Evolutionary conservation across 1,140 invertebrate species (phyloP).

Genomic region (Phortica variegata): DNA sequence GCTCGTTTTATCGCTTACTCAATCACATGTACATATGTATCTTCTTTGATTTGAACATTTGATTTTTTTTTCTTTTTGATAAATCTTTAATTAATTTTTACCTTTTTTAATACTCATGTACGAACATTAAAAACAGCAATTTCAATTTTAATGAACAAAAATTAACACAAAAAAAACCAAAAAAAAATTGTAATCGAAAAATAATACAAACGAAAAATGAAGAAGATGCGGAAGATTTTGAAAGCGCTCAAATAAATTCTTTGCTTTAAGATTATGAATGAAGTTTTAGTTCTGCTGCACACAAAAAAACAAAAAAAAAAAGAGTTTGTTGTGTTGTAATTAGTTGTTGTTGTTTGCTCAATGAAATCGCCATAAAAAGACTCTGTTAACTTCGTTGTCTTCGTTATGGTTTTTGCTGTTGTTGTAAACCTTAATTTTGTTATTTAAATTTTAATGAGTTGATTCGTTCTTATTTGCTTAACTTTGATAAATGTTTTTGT

Average conservation of each 20-base stretch:
- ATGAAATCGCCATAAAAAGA: too few relatives aligned
- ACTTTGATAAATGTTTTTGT: too few relatives aligned
- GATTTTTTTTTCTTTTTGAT: slow-evolving; percentile 29
- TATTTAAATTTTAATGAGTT: too few relatives aligned
- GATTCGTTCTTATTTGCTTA: too few relatives aligned
- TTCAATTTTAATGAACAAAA: slow-evolving; percentile 53
- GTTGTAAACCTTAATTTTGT: too few relatives aligned
- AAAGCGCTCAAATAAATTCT: slow-evolving; percentile 27
- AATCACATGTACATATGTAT: too few relatives aligned
- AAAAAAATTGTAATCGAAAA: slow-evolving; percentile 23
- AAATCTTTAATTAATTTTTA: slow-evolving; percentile 55
- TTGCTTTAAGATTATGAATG: slow-evolving; percentile 42
- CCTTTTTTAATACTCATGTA: too few relatives aligned
- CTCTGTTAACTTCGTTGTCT: too few relatives aligned
- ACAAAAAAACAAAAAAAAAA: too few relatives aligned
- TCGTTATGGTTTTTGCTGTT: too few relatives aligned
- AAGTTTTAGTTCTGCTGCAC: slow-evolving; percentile 43
- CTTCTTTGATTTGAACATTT: neutral
- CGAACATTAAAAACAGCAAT: slow-evolving; percentile 52
- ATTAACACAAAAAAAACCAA: slow-evolving; percentile 51
- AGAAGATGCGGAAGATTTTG: slow-evolving; percentile 46
- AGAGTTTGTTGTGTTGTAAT: too few relatives aligned
- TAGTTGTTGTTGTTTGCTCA: slow-evolving; percentile 41
- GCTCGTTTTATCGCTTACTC: too few relatives aligned
- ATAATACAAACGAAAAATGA: slow-evolving; percentile 7